Conservation (phyloP, 2,888 invertebrate species). For the Lutraria lutraria region DNA sequence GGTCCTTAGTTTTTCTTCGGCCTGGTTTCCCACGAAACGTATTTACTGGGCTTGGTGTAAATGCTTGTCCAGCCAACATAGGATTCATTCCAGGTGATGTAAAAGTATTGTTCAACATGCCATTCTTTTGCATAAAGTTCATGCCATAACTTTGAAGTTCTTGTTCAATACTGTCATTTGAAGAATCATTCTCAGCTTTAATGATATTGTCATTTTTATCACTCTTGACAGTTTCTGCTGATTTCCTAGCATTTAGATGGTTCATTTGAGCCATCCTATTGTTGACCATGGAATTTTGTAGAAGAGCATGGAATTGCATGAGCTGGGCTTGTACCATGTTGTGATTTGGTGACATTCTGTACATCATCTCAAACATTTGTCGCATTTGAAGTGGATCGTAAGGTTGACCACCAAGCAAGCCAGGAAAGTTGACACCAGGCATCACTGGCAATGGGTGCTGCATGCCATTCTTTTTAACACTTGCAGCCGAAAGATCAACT, state of each 20-base stretch:
- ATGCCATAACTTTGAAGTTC: constrained; percentile 33
- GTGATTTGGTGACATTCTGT: constrained; percentile 43
- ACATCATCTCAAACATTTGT: constrained; percentile 44
- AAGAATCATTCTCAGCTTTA: constrained; percentile 22
- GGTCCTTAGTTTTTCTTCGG: constrained; percentile 28
- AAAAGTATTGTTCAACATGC: constrained; percentile 33
- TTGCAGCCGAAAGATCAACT: constrained; percentile 32
- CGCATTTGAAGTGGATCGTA: constrained; percentile 36
- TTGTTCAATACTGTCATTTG: constrained; percentile 18
- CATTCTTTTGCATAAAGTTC: constrained; percentile 35
- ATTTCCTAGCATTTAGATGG: constrained; percentile 27
- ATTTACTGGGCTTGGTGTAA: constrained; percentile 25
- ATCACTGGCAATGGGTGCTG: constrained; percentile 14
- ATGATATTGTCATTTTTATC: constrained; percentile 56
- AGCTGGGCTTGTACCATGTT: constrained; percentile 44
- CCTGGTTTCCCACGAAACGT: constrained; percentile 17
- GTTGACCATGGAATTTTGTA: constrained; percentile 51
- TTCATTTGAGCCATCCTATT: constrained; percentile 23
- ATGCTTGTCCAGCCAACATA: neutral
- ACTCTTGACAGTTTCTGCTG: constrained; percentile 15
- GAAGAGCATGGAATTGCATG: constrained; percentile 50
- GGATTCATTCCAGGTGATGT: neutral
- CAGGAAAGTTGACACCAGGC: constrained; percentile 13
- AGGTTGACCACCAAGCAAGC: neutral
- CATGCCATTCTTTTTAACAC: neutral